These are phyloP conservation scores for Etheostoma spectabile DNA, from an alignment of 2,113 vertebrate species.

Conservation along the genomic window DNA sequence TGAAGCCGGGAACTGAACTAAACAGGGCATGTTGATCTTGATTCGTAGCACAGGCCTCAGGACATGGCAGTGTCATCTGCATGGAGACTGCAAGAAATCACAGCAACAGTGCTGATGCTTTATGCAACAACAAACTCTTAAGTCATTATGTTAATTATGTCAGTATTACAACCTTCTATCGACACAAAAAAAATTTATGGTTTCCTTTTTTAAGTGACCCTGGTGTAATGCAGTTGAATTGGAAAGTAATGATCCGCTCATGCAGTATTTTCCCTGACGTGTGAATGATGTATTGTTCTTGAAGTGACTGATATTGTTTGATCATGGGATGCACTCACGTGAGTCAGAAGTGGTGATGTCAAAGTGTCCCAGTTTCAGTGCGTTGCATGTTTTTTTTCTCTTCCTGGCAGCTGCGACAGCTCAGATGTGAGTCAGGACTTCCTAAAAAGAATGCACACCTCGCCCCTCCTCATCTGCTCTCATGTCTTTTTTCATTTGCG, in stretches of 20 bases:
- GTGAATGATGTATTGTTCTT: not conserved
- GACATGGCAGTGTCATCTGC: not conserved
- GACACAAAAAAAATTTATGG: too few relatives aligned
- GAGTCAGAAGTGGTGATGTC: not conserved
- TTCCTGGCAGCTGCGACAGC: conserved; percentile 18
- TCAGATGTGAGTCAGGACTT: conserved; percentile 25
- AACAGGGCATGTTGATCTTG: too few relatives aligned
- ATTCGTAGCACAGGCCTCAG: too few relatives aligned
- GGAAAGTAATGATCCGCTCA: not conserved
- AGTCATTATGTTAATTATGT: not conserved
- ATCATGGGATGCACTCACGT: not conserved
- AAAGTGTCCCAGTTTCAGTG: conserved; percentile 24
- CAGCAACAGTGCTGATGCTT: not conserved
- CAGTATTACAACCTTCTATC: not conserved
- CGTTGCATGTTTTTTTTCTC: conserved; percentile 41
- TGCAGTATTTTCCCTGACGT: not conserved
- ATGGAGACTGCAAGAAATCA: not conserved
- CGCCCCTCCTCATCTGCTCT: not conserved
- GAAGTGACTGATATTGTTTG: not conserved
- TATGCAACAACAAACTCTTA: not conserved
- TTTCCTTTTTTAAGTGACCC: too few relatives aligned
- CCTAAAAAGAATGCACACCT: not conserved
- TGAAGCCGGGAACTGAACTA: too few relatives aligned
- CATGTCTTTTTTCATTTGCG: not conserved
- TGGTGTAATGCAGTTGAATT: not conserved